A percentile compares a stretch with the other conserved stretches of the same genome.
These are phyloP conservation scores for Luffia ferchaultella DNA, from an alignment of 2,888 invertebrate species.

Conservation along the genomic window DNA sequence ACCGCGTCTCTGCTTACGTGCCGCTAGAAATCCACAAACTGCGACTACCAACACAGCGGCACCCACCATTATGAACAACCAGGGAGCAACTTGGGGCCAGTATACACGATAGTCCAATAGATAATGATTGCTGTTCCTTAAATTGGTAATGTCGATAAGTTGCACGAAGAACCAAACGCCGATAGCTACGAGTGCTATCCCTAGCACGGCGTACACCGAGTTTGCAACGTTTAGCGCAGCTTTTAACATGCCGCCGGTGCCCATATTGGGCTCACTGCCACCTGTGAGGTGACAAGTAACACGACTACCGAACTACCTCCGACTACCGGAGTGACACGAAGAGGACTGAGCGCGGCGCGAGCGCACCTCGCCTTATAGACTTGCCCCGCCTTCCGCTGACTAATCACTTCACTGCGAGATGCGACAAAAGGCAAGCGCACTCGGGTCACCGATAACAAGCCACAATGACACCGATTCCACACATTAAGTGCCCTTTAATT, in stretches of 20 bases:
- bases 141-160: slow-evolving; percentile 43
- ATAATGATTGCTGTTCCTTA: slow-evolving; percentile 55
- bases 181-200: slow-evolving; percentile 46
- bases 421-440: too few relatives aligned
- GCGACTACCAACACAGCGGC: slow-evolving; percentile 46
- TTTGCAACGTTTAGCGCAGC: slow-evolving; percentile 48
- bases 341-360: neutral
- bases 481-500: too few relatives aligned
- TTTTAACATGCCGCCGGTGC: slow-evolving; percentile 1
- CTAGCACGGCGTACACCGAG: slow-evolving; percentile 50
- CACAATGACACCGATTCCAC: too few relatives aligned
- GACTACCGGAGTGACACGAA: neutral
- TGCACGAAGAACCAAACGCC: slow-evolving; percentile 62
- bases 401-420: too few relatives aligned
- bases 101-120: slow-evolving; percentile 52
- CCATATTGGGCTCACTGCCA: neutral
- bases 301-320: neutral
- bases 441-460: too few relatives aligned
- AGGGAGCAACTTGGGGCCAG: slow-evolving; percentile 59
- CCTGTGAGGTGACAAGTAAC: neutral
- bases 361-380: neutral
- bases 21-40: slow-evolving; percentile 53
- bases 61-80: slow-evolving; percentile 53
- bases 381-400: neutral
- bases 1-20: slow-evolving; percentile 45